Conservation (phyloP, 1,140 invertebrate genomes). For the Cydia splendana region DNA sequence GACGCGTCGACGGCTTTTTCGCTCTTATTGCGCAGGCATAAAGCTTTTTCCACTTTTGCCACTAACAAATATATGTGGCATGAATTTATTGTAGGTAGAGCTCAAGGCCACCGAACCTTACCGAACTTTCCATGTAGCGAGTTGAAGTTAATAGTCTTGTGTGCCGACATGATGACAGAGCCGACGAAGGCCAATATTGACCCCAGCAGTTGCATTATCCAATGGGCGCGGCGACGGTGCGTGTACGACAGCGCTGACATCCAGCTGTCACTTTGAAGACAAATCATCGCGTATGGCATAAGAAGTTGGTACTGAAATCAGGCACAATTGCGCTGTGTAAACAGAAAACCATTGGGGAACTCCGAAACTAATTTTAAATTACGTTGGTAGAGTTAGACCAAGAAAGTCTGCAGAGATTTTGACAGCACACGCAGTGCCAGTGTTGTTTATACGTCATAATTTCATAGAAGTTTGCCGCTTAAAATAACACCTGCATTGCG, state of each 20-base stretch:
- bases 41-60: too few species aligned
- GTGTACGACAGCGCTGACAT: neutral
- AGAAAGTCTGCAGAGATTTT: too few species aligned
- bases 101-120: constrained; percentile 39
- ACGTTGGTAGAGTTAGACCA: too few species aligned
- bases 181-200: constrained; percentile 60
- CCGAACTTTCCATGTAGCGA: constrained; percentile 63
- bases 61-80: too few species aligned
- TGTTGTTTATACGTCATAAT: too few species aligned
- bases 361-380: too few species aligned
- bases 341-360: too few species aligned
- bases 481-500: too few species aligned
- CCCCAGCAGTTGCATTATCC: constrained; percentile 55
- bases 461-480: too few species aligned
- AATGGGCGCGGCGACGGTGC: constrained; percentile 50
- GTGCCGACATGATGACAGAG: constrained; percentile 56
- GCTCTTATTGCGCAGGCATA: too few species aligned
- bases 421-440: too few species aligned
- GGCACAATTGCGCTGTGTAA: neutral
- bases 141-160: constrained; percentile 54
- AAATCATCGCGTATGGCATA: constrained; percentile 49
- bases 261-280: constrained; percentile 24
- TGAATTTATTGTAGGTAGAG: neutral
- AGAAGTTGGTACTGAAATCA: constrained; percentile 54
- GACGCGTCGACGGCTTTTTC: too few species aligned